A percentile compares a stretch with the other conserved stretches of the same genome.
Conservation (phyloP, 2,113 vertebrate species). For the Eclectus roratus region DNA sequence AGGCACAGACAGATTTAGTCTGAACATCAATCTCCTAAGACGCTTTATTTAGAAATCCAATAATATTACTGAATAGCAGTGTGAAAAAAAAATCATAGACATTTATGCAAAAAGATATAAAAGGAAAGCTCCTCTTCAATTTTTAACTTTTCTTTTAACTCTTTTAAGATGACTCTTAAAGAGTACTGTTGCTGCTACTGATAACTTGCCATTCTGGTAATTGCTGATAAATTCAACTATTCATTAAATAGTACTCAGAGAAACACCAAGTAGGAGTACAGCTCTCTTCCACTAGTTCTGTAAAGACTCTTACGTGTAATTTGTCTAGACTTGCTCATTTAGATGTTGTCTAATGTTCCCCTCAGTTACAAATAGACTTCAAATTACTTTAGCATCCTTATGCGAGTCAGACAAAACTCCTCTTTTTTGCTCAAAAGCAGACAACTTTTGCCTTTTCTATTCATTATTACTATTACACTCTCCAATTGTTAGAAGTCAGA, state of each 20-base stretch:
- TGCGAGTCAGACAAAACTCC: neutral
- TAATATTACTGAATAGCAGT: neutral
- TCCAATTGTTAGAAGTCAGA: neutral
- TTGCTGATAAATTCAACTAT: neutral
- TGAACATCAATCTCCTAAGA: neutral
- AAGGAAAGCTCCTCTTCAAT: neutral
- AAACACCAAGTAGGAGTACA: neutral
- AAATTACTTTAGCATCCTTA: neutral
- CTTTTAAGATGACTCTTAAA: neutral
- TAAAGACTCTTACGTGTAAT: neutral
- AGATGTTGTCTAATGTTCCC: neutral
- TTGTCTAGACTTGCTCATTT: conserved; percentile 14
- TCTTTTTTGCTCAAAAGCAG: neutral
- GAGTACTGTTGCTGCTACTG: neutral
- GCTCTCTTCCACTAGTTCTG: neutral
- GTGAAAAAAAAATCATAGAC: neutral
- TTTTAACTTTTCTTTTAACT: neutral
- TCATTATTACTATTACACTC: neutral
- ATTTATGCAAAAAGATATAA: neutral
- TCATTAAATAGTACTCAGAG: conserved; percentile 7
- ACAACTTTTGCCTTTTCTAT: neutral
- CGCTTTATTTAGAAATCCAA: neutral
- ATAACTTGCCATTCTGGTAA: neutral
- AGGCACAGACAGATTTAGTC: neutral
- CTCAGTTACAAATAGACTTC: neutral